A percentile compares a stretch with the other conserved stretches of the same genome.
Evolutionary conservation across 2,113 vertebrate genomes (phyloP).

Genomic region (Sialia sialis): DNA sequence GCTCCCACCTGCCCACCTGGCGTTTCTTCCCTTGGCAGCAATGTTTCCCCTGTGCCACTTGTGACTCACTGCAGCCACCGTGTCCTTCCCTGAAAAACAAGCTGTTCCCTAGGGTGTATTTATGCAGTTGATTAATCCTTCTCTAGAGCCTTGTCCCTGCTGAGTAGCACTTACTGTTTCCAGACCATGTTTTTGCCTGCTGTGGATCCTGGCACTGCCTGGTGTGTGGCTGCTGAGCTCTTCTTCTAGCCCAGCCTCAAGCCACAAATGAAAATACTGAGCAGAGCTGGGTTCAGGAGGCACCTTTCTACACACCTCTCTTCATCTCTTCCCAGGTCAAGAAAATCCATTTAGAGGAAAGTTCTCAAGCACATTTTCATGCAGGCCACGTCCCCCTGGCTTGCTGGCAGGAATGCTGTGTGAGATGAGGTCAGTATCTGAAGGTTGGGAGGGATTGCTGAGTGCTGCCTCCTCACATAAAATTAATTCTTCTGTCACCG

Average conservation of each 20-base stretch:
- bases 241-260: not conserved
- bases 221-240: rapidly evolving
- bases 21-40: not conserved
- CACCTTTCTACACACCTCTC: not conserved
- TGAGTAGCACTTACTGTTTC: not conserved
- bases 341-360: not conserved
- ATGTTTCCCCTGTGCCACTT: not conserved
- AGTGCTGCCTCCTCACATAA: not conserved
- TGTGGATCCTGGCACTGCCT: rapidly evolving
- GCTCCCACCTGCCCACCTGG: not conserved
- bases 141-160: not conserved
- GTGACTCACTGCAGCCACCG: not conserved
- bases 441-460: not conserved
- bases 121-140: not conserved
- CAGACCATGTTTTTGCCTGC: not conserved
- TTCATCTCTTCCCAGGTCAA: not conserved
- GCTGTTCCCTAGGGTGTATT: not conserved
- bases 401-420: not conserved
- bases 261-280: not conserved
- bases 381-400: not conserved
- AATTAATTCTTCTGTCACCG: not conserved
- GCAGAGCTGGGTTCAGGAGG: not conserved
- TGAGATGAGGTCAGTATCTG: rapidly evolving
- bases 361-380: not conserved
- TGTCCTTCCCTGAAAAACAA: not conserved